Evolutionary conservation across 1,140 invertebrate genomes (phyloP), one percentile per base, ranked within the genome.

Genomic region (Brachionus plicatilis): DNA sequence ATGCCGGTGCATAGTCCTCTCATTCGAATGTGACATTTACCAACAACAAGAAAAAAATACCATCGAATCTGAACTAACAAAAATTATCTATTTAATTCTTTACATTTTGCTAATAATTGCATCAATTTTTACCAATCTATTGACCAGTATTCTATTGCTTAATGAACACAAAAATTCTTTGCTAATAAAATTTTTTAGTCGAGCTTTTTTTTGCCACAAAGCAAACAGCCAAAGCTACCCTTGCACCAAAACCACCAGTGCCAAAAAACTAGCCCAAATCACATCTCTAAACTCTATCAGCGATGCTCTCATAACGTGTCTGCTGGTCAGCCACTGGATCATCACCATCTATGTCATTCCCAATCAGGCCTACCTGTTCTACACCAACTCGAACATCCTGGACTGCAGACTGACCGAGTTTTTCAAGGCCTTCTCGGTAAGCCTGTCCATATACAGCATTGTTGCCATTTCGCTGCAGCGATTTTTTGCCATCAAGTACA

Each of bases 401-500:
- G 33, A 82, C 43, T 82, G 79, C 27, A 60, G 33, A 14, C 5
- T 68, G 24, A 65, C 53, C 24, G 79, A 82, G 24, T 82, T 82
- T 82, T 41, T 82, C 53, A 82, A 82, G 27, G 79, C 79, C 12
- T 82, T 82, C 27, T 60, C 53, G 17, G 79, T 82, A 43, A 82
- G 53, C 20, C 33, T 65, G 33, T 82, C 79, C 33, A 82, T 82
- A 24, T 82, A 82, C 33, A 82, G 79, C 29, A 43, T 82, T 43
- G 79, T 82, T 27, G 79, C 79, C 41, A 60, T 82, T 6, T 82
- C 79, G 27, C 27, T 82, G 12, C 79, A 82, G 27, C 20, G 79
- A 6, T 82, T 82, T 43, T 65, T 82, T 47, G 79, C 79, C 20
- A 82, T 82, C 43, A 82, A 82, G 60, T 65, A 14, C 60, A 60